Evolutionary conservation across 2,888 invertebrate species (phyloP).

Genomic region (Melanophora roralis): DNA sequence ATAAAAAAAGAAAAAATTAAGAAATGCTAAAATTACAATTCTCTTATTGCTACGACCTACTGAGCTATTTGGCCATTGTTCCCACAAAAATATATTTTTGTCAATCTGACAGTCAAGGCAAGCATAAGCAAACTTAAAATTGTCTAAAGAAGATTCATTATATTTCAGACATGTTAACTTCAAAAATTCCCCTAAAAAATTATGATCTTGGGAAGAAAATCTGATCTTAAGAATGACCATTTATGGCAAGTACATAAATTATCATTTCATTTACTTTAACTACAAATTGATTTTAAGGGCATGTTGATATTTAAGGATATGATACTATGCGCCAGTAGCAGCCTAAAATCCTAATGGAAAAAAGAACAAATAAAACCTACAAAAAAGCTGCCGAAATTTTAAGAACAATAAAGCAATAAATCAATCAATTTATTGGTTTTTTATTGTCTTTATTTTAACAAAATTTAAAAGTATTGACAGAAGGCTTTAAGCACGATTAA

Average conservation of each 20-base stretch:
- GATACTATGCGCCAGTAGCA: neutral
- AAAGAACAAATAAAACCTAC: neutral
- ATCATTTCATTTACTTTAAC: constrained; percentile 28
- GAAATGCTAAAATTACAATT: too few species aligned
- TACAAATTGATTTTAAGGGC: constrained; percentile 19
- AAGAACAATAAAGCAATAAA: constrained; percentile 62
- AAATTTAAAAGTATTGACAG: constrained; percentile 18
- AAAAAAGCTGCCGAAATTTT: constrained; percentile 11
- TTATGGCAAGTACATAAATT: constrained; percentile 41
- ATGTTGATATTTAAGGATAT: constrained; percentile 15
- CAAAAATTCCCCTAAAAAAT: constrained; percentile 1
- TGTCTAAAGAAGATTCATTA: too few species aligned
- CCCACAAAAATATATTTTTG: too few species aligned
- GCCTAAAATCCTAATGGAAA: neutral
- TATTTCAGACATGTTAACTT: too few species aligned
- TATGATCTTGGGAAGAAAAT: constrained; percentile 17
- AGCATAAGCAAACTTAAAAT: too few species aligned
- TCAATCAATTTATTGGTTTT: constrained; percentile 51
- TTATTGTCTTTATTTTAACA: constrained; percentile 38
- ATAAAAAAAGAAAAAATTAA: too few species aligned
- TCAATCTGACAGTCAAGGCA: too few species aligned
- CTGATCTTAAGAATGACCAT: neutral
- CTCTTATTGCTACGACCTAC: too few species aligned
- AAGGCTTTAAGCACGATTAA: neutral
- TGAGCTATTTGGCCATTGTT: too few species aligned